These are phyloP conservation scores for Theocolax elegans DNA, from an alignment of 1,140 invertebrate species.

Conservation along the genomic window DNA sequence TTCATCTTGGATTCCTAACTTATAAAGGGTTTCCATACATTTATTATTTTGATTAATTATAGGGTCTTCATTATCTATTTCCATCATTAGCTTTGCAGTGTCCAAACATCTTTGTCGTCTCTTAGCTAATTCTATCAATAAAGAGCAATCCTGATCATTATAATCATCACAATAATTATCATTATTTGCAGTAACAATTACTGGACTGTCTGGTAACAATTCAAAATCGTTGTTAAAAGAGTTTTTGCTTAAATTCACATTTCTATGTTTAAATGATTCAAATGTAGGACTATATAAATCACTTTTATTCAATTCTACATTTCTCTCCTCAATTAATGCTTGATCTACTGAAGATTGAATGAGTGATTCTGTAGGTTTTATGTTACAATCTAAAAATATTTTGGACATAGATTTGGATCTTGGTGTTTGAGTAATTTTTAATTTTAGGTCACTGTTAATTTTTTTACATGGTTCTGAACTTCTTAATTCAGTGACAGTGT, in stretches of 20 bases:
- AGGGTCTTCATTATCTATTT: constrained; percentile 47
- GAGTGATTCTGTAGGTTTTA: background rate
- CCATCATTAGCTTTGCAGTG: constrained; percentile 51
- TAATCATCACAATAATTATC: background rate
- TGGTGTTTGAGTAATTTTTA: background rate
- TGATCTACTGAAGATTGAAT: background rate
- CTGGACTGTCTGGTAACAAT: background rate
- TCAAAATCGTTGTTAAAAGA: background rate
- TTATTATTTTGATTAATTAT: constrained; percentile 17
- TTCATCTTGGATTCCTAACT: constrained; percentile 38
- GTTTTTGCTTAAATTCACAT: background rate
- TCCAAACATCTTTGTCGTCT: constrained; percentile 53
- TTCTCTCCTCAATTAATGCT: background rate
- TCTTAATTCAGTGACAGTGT: constrained; percentile 21
- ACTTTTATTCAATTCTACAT: too few relatives aligned
- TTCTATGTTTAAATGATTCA: too few relatives aligned
- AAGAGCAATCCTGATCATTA: constrained; percentile 38
- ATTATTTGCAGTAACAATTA: background rate
- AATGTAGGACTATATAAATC: too few relatives aligned
- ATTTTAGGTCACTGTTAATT: constrained; percentile 4
- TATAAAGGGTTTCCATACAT: constrained; percentile 14
- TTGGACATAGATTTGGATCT: constrained; percentile 30
- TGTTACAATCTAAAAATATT: too few relatives aligned
- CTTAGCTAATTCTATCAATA: constrained; percentile 49
- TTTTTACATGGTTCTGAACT: constrained; percentile 38